phyloP scores from a whole-genome alignment of 2,797 vertebrate species.

The Crypturellus tataupa region DNA sequence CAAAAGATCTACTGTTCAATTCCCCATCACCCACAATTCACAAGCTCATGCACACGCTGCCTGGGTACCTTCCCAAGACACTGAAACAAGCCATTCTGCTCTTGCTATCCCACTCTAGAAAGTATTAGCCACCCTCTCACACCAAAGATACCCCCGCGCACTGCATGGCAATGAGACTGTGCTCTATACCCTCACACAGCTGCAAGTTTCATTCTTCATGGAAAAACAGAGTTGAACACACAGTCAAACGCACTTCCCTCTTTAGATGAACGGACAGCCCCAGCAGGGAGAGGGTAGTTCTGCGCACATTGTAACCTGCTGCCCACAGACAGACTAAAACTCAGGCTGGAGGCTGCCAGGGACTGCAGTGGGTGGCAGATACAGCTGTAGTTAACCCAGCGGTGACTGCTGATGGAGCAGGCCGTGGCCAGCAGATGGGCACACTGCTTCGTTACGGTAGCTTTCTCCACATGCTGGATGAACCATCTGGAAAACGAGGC shows the following conservation, averaged over 20 bases:
- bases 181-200: neutral
- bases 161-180: neutral
- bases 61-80: neutral
- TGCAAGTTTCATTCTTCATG: neutral
- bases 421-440: constrained; percentile 53
- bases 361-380: constrained; percentile 23
- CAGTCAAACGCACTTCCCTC: neutral
- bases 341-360: neutral
- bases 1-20: neutral
- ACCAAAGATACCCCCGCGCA: neutral
- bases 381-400: neutral
- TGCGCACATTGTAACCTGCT: neutral
- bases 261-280: neutral
- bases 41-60: no score
- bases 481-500: constrained; percentile 12
- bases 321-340: neutral
- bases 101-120: neutral
- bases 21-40: neutral
- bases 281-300: neutral
- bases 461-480: constrained; percentile 37
- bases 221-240: rapidly evolving
- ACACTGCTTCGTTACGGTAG: neutral
- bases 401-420: constrained; percentile 42
- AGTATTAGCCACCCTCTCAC: neutral
- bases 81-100: neutral